A percentile compares a stretch with the other conserved stretches of the same genome.
Evolutionary conservation across 2,113 vertebrate genomes (phyloP).

Genomic region (Oxyruncus cristatus): DNA sequence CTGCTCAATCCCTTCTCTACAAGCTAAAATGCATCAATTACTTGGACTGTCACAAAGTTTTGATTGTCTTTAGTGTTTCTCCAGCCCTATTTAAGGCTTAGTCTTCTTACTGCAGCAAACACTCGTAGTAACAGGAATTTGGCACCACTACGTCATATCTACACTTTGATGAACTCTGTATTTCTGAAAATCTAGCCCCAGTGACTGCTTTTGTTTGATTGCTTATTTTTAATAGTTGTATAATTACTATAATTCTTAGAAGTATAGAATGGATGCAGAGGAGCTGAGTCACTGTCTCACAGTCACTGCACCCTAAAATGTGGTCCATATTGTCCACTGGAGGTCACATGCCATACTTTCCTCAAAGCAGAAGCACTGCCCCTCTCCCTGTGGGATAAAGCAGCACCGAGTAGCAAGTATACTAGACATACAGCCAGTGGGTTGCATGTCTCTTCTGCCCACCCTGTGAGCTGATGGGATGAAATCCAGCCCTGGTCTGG

Average conservation of each 20-base stretch:
- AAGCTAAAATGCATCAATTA: constrained; percentile 62
- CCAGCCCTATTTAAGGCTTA: not conserved
- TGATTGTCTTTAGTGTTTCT: constrained; percentile 50
- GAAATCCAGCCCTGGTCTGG: not conserved
- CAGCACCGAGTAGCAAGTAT: not conserved
- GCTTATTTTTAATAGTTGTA: not conserved
- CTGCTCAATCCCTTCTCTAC: constrained; percentile 62
- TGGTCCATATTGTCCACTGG: not conserved
- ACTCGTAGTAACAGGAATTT: constrained; percentile 36
- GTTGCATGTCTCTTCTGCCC: not conserved
- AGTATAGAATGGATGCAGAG: not conserved
- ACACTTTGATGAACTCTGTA: not conserved
- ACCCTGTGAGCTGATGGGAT: not conserved
- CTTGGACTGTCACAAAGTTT: constrained; percentile 49
- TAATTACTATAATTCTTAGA: not conserved
- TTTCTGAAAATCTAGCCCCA: constrained; percentile 14
- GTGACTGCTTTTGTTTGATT: not conserved
- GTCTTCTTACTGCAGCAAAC: constrained; percentile 13
- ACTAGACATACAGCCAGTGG: not conserved
- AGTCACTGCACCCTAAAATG: not conserved
- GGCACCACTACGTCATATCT: not conserved
- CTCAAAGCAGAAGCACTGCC: not conserved
- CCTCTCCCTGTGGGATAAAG: not conserved
- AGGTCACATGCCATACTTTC: not conserved
- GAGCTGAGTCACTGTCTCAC: not conserved